phyloP scores from a whole-genome alignment of 2,797 vertebrate species.

The Crax fasciolata region DNA sequence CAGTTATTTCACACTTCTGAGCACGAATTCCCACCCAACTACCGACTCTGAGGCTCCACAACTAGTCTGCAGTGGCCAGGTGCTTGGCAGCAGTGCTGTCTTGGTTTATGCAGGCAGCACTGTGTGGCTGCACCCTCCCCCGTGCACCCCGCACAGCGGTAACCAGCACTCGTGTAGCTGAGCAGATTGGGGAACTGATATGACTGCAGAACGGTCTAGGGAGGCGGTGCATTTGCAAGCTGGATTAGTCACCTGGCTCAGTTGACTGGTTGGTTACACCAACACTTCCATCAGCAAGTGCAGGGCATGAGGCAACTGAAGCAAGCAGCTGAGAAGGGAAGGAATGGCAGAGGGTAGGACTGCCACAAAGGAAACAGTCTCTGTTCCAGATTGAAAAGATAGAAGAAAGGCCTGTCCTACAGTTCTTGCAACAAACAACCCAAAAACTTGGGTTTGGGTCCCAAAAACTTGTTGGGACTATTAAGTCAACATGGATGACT shows the following conservation, averaged over 20 bases:
- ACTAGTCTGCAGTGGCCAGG: neutral
- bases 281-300: neutral
- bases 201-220: neutral
- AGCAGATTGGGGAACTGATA: neutral
- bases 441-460: too few species aligned
- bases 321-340: neutral
- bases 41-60: neutral
- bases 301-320: neutral
- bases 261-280: neutral
- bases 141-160: accelerated
- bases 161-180: neutral
- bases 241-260: neutral
- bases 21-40: neutral
- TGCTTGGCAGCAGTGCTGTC: neutral
- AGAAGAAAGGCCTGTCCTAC: neutral
- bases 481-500: neutral
- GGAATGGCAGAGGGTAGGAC: neutral
- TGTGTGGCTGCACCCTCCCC: neutral
- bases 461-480: too few species aligned
- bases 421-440: neutral
- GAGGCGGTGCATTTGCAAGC: neutral
- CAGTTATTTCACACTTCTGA: neutral
- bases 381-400: neutral
- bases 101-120: neutral
- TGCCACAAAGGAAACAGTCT: neutral